Evolutionary conservation across 2,888 invertebrate genomes (phyloP), one percentile per base, ranked within the genome.

Genomic region (Phengaris alcon): DNA sequence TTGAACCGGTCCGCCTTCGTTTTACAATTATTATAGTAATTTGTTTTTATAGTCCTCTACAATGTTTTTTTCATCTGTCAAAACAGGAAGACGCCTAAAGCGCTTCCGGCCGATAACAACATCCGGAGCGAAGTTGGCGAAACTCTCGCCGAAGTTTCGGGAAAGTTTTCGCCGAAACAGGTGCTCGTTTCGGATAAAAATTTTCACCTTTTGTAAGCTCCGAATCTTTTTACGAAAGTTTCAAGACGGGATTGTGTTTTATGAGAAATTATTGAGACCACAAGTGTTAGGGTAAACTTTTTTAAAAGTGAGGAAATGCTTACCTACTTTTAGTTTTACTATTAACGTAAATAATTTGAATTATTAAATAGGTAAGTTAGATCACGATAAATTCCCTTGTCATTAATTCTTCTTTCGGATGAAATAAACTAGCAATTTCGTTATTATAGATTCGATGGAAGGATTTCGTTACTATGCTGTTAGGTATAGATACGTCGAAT

Each of bases 51-150:
- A 5, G 44, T 12, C 64, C 64, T n/a, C 9, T 73, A 44, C 57
- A 75, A 78, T 81, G 84, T 86, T 88, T 89, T 88, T 84, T 83
- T 79, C 88, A 88, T 90, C 89, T 89, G 88, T 88, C 90, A 91
- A 88, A 91, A 91, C 91, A 89, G 91, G 91, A 91, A 90, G 88
- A 87, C 87, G 91, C 93, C 91, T 87, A 91, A 91, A 93, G 93
- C 93, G 88, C 89, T 92, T 93, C 93, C 93, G 92, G 90, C 91
- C 90, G 93, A 93, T 93, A 93, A 93, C 93, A 93, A 90, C 93
- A 91, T 93, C 91, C 92, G 89, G 87, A 83, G 84, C 83, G 82
- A 88, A 91, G 83, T 87, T 87, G 81, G 78, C 76, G 74, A 76
- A 82, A 88, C 84, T 90, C 87, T 80, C 35, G 75, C 77, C 79